phyloP scores from a whole-genome alignment of 92 coral and sea anemone genomes.

The Phenganax stokvisi region DNA sequence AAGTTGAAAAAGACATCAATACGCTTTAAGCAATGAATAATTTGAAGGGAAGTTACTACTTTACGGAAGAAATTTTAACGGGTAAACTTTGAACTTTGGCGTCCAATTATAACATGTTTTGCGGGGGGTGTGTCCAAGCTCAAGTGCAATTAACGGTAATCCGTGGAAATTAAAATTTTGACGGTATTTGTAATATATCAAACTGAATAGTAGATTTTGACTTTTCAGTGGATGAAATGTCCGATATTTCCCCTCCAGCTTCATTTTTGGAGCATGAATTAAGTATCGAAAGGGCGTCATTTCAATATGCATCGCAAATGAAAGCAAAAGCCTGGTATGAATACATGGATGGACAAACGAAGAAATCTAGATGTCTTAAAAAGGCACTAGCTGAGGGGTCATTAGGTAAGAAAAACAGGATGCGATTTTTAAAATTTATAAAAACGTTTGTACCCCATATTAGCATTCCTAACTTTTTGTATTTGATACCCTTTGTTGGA shows the following conservation, averaged over 20 bases:
- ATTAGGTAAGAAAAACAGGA: not conserved
- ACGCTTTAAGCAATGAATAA: no score
- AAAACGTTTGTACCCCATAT: not conserved
- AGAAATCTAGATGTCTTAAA: not conserved
- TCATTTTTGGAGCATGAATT: conserved; percentile 53
- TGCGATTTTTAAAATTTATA: not conserved
- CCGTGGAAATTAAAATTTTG: no score
- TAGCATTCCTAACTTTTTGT: not conserved
- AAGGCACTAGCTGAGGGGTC: not conserved
- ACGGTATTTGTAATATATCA: not conserved
- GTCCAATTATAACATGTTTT: no score
- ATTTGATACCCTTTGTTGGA: not conserved
- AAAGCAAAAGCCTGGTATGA: conserved; percentile 51
- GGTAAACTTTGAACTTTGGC: no score
- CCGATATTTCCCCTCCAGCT: conserved; percentile 47
- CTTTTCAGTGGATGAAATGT: conserved; percentile 29
- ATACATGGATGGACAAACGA: conserved; percentile 8
- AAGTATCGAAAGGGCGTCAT: conserved; percentile 49
- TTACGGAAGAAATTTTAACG: no score
- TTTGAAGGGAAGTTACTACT: no score
- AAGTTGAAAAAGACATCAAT: no score
- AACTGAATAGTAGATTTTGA: not conserved
- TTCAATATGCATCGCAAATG: conserved; percentile 53
- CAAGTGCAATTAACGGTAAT: no score
- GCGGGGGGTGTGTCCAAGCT: no score